phyloP scores from a whole-genome alignment of 2,113 vertebrate genomes.

The Epinephelus lanceolatus region DNA sequence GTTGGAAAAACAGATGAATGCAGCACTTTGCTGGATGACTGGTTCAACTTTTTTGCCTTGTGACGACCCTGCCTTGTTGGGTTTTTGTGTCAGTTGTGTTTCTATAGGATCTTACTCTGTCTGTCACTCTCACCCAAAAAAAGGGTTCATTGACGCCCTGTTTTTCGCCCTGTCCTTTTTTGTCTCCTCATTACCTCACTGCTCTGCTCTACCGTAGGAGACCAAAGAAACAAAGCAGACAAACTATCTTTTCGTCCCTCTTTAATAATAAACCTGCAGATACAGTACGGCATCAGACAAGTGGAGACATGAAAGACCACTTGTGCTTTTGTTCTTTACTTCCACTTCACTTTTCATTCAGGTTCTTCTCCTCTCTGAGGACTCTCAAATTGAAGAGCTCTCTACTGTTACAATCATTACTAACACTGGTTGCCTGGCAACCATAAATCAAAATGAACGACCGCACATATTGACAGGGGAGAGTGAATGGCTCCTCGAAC shows the following conservation, averaged over 20 bases:
- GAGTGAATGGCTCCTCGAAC: background rate
- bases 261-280: background rate
- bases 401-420: background rate
- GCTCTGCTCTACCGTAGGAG: background rate
- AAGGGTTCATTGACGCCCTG: too few species aligned
- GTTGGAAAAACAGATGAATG: too few species aligned
- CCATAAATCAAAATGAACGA: background rate
- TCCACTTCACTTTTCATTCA: background rate
- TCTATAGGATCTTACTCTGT: too few species aligned
- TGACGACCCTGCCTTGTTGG: too few species aligned
- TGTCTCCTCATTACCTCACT: background rate
- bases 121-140: too few species aligned
- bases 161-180: background rate
- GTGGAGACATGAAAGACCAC: background rate
- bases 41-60: too few species aligned
- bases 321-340: background rate
- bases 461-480: background rate
- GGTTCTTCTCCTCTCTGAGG: background rate
- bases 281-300: too few species aligned
- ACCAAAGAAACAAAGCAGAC: conserved; percentile 6
- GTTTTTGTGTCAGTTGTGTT: too few species aligned
- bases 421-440: background rate
- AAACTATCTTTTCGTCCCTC: background rate
- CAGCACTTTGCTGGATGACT: too few species aligned
- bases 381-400: background rate